Base-by-base conservation (phyloP, 2,888 invertebrate species). In the Salticus scenicus region DNA sequence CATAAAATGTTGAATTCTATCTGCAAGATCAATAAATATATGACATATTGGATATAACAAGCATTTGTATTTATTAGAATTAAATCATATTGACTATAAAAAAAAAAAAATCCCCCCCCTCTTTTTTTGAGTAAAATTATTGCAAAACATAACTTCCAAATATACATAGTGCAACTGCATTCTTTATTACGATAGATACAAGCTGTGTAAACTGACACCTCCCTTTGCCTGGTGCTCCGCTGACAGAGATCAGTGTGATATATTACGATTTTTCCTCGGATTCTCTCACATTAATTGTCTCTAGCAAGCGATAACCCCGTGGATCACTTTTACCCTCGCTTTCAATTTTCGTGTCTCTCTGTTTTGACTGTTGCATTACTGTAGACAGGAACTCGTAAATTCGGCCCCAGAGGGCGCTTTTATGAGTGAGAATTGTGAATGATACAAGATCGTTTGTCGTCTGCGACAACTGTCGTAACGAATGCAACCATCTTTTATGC, bases 241-340 rank as follows among this genome's bases (percentile, higher is more conserved):
- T 69, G 82, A 82, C 64, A 76, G 71, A 82, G 71, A 76, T 71
- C 31, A 33, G 4, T 10, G 24, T 83, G 82, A 83, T 83, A 83
- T 76, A 83, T 83, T 31, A 72, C 64, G 76, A 83, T 77, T 72
- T 67, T 83, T 83, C 77, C 70, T 30, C 37, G 82, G 82, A 83
- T 83, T 83, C 83, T 77, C 83, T 64, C 83, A 83, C 83, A 83
- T 83, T 83, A 83, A 83, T 83, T 77, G 76, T 83, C 77, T 83
- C 71, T 47, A 76, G 51, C 30, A n/a, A 81, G 82, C 33, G 72
- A 83, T 76, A 83, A 83, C 83, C 67, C 82, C 41, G 37, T 70
- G 33, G n/a, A 28, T 42, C 67, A 33, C 37, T 69, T 63, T 57
- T 66, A 14, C 37, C 28, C 28, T 69, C 57, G 12, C 33, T n/a